A percentile compares a stretch with the other conserved stretches of the same genome.
Conservation (phyloP, 2,888 invertebrate genomes). For the Polymixis flavicincta region DNA sequence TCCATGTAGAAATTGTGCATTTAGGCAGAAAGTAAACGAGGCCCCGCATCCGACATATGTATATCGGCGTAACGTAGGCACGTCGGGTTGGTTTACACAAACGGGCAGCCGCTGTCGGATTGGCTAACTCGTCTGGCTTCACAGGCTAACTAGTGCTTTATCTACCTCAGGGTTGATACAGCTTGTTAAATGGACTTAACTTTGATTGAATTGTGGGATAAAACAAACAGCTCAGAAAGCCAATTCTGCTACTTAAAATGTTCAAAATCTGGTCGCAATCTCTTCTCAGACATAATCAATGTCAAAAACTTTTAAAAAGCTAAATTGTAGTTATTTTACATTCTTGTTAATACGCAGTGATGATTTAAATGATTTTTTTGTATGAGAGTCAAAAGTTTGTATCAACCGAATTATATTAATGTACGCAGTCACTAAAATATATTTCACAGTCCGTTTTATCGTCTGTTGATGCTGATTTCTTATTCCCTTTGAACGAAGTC, state of each 20-base stretch:
- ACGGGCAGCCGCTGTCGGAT: constrained; percentile 27
- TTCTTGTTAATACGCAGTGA: no score
- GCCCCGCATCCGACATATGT: constrained; percentile 12
- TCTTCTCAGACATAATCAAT: no score
- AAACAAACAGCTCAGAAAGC: neutral
- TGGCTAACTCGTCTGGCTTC: constrained; percentile 27
- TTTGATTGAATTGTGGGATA: neutral
- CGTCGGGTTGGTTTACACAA: constrained; percentile 40
- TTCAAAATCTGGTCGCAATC: no score
- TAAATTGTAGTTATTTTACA: no score
- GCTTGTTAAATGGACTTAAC: neutral
- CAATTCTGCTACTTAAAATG: no score
- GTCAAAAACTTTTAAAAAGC: no score
- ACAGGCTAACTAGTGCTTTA: constrained; percentile 25
- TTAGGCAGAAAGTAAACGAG: constrained; percentile 44
- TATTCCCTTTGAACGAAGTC: constrained; percentile 33
- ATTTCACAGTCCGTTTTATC: constrained; percentile 36
- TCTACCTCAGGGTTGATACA: constrained; percentile 19
- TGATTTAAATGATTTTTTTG: neutral
- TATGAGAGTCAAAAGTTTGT: neutral
- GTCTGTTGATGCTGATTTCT: constrained; percentile 40
- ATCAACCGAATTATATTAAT: constrained; percentile 4
- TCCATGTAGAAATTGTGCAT: constrained; percentile 40
- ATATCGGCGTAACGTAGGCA: constrained; percentile 17
- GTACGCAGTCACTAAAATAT: constrained; percentile 11